Conservation (phyloP, 2,888 invertebrate genomes). For the Geotrupes spiniger region DNA sequence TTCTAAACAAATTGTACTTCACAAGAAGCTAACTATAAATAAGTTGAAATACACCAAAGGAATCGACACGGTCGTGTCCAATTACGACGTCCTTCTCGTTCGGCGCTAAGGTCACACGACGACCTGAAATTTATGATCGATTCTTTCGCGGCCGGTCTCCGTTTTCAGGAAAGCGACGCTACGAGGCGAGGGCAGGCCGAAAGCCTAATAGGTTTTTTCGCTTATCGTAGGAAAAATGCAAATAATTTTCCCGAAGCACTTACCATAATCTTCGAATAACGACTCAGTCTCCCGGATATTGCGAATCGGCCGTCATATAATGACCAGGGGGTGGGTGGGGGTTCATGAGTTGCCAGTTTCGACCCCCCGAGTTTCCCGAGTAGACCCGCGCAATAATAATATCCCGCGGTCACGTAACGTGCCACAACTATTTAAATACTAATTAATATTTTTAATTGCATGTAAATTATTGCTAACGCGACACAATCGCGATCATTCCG, state of each 20-base stretch:
- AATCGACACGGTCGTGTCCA: too few species aligned
- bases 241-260: constrained; percentile 42
- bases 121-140: constrained; percentile 36
- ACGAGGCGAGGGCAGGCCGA: constrained; percentile 29
- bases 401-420: constrained; percentile 38
- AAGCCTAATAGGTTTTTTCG: constrained; percentile 38
- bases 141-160: constrained; percentile 2
- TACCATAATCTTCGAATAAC: constrained; percentile 46
- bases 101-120: constrained; percentile 22
- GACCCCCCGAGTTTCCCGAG: neutral
- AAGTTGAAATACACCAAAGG: too few species aligned
- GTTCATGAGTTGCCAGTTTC: constrained; percentile 15
- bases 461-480: constrained; percentile 23
- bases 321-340: constrained; percentile 37
- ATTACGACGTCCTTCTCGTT: constrained; percentile 11
- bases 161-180: constrained; percentile 26
- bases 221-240: constrained; percentile 42
- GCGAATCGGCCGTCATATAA: constrained; percentile 47
- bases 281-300: constrained; percentile 38
- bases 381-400: constrained; percentile 24
- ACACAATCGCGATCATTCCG: constrained; percentile 15
- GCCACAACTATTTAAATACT: constrained; percentile 38
- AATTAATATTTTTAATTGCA: constrained; percentile 37
- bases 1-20: too few species aligned
- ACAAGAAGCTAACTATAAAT: too few species aligned